These are phyloP conservation scores for Phenacoccus solenopsis DNA, from an alignment of 1,140 invertebrate species.

Conservation along the genomic window DNA sequence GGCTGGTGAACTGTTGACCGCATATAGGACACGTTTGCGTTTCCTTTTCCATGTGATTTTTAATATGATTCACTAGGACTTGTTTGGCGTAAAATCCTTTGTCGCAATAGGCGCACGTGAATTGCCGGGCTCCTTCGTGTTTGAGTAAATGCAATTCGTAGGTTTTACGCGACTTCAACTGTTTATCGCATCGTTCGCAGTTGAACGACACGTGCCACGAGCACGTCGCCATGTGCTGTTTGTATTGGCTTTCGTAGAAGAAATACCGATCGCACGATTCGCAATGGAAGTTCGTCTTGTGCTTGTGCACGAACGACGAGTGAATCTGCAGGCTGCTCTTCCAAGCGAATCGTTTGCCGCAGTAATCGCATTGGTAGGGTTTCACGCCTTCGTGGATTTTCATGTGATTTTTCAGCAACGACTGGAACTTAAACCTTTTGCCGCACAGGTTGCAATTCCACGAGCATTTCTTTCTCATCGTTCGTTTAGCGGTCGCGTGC, in stretches of 20 bases:
- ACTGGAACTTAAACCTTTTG: background rate
- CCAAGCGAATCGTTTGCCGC: slow-evolving; percentile 16
- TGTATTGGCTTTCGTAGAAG: background rate
- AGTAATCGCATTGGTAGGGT: slow-evolving; percentile 18
- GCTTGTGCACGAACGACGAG: background rate
- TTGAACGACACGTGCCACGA: background rate
- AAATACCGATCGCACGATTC: background rate
- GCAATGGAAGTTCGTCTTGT: background rate
- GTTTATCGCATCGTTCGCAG: background rate
- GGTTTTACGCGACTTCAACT: background rate
- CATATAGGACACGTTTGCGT: background rate
- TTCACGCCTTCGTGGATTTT: slow-evolving; percentile 20
- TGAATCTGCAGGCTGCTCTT: slow-evolving; percentile 20
- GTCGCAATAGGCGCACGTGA: background rate
- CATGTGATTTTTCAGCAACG: slow-evolving; percentile 12
- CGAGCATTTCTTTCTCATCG: background rate
- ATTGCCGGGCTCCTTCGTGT: background rate
- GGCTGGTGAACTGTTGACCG: background rate
- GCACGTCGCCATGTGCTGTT: background rate
- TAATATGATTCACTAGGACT: background rate
- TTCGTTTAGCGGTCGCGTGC: background rate
- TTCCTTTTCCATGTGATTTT: background rate
- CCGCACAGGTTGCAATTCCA: background rate
- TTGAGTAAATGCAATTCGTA: background rate
- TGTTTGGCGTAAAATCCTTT: background rate